Evolutionary conservation across 1,140 invertebrate genomes (phyloP).

Genomic region (Kradibia gibbosae): DNA sequence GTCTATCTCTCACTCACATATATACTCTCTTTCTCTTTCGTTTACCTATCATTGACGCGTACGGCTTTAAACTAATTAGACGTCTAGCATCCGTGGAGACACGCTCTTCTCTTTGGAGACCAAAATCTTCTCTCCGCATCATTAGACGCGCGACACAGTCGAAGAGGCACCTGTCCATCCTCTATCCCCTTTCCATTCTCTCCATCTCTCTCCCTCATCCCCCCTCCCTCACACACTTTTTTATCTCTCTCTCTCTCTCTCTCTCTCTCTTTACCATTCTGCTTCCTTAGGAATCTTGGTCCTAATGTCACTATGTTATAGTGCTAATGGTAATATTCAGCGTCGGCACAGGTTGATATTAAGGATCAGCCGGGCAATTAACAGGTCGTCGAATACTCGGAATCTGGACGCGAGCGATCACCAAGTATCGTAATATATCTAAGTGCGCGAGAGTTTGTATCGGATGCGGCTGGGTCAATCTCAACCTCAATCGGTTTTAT

Average conservation of each 20-base stretch:
- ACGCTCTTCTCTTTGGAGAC: too few species aligned
- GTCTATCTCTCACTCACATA: neutral
- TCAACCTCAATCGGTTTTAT: neutral
- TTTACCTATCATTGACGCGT: neutral
- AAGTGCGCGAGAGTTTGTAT: neutral
- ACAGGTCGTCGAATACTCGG: neutral
- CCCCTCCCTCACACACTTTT: neutral
- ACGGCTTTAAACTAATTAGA: conserved; percentile 37
- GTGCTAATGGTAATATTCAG: neutral
- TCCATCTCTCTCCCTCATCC: neutral
- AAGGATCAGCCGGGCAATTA: neutral
- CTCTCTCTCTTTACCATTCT: neutral
- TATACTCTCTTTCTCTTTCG: neutral
- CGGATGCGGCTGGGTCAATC: neutral
- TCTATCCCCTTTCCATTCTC: neutral
- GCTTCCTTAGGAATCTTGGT: neutral
- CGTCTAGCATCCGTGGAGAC: neutral
- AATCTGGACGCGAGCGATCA: neutral
- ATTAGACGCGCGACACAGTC: conserved; percentile 19
- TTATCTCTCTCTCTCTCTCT: neutral
- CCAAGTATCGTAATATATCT: neutral
- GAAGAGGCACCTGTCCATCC: neutral
- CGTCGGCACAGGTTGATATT: neutral
- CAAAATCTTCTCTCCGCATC: conserved; percentile 1
- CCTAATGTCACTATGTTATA: conserved; percentile 12